Base-by-base conservation (phyloP, 2,888 invertebrate species). In the Lochmaea capreae region DNA sequence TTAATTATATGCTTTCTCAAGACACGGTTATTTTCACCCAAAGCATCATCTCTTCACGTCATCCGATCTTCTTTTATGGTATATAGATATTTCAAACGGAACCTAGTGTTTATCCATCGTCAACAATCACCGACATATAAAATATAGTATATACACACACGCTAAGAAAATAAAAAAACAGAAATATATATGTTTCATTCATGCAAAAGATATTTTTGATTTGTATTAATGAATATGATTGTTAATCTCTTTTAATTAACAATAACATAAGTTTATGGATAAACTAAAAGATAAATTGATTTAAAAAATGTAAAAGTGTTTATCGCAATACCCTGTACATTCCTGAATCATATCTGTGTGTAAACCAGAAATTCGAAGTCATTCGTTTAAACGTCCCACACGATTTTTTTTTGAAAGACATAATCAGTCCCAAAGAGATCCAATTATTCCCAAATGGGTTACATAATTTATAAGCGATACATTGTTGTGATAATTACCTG, bases 401-500 rank as follows among this genome's bases (percentile, higher is more conserved):
- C 54, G 33, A 18, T 72, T 72, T 62, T 39, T n/a, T 72, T 67
- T 54, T 26, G 61, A 63, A 67, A 62, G 72, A 67, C 72, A 67
- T 67, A 67, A 67, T 72, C 72, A 67, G 72, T 67, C 57, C 72
- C 72, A 75, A 73, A 69, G 67, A 70, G 72, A 74, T 73, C 76
- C 73, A 74, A 72, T 76, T 73, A 76, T 73, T 76, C 73, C 67
- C 62, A 72, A 76, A 67, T 69, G 71, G 67, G 52, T 71, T 71
- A 67, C 71, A 69, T 76, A 73, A 73, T 74, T 72, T 69, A 76
- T 71, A 71, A 71, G 67, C 66, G 73, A 73, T 76, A 74, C 73
- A 73, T 71, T 76, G 73, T 73, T 69, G 26, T 42, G 73, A 72
- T 76, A 71, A 58, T 52, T 58, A 63, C 43, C 43, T 42, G 62